Conservation (phyloP, 1,140 invertebrate genomes). For the Schlechtendalia chinensis region DNA sequence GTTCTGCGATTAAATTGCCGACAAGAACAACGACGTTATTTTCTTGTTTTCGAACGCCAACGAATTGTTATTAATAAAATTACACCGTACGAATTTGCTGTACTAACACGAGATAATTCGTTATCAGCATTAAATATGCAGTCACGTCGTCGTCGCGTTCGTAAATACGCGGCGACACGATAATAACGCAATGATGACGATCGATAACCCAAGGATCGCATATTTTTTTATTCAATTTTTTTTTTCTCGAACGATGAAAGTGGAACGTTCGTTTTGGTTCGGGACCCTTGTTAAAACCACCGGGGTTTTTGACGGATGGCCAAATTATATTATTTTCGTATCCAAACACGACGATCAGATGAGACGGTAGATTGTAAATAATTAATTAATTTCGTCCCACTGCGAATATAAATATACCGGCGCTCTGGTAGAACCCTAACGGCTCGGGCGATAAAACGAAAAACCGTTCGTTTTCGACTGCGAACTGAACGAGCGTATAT, state of each 20-base stretch:
- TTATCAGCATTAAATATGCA: too few species aligned
- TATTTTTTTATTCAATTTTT: too few species aligned
- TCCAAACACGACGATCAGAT: background rate
- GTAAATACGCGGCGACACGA: too few species aligned
- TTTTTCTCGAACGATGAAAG: background rate
- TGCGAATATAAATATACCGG: background rate
- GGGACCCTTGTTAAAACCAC: background rate
- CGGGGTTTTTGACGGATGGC: constrained; percentile 1
- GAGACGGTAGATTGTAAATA: background rate
- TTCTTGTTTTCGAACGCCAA: background rate
- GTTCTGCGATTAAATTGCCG: background rate
- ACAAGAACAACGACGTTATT: background rate
- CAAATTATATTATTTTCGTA: constrained; percentile 29
- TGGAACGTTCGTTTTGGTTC: constrained; percentile 1
- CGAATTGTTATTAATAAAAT: background rate
- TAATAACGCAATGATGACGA: too few species aligned
- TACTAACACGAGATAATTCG: too few species aligned
- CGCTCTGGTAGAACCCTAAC: too few species aligned
- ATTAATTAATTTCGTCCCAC: constrained; percentile 1
- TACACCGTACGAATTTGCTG: too few species aligned
- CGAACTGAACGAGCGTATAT: too few species aligned
- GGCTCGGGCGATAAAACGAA: background rate
- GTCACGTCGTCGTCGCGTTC: too few species aligned
- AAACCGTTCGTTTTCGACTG: too few species aligned
- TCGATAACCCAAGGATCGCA: too few species aligned